Base-by-base conservation (phyloP, 2,888 invertebrate genomes). In the Drosophila setosimentum region DNA sequence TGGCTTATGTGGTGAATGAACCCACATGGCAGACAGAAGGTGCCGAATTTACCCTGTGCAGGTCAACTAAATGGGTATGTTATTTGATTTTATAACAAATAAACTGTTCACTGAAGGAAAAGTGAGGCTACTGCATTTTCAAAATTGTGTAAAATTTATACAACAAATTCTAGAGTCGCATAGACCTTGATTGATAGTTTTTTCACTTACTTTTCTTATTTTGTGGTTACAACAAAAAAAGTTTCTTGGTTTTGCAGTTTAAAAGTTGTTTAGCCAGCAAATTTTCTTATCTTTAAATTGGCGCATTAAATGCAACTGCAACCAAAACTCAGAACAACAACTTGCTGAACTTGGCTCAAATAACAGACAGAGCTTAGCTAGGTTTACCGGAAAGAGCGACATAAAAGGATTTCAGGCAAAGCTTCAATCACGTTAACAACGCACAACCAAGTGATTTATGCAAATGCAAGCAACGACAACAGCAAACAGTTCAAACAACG, bases 381-480 rank as follows among this genome's bases (percentile, higher is more conserved):
- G 45, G 24, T 2, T 45, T 45, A n/a, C 35, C 69, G 42, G 51
- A 53, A 69, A 77, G 65, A 68, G 40, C 35, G 62, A 68, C 79
- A 79, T 82, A 70, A 70, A 69, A 84, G 65, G 65, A 67, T 62
- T 67, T 69, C 82, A 84, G 66, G 76, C 87, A 73, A 66, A 58
- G 76, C 80, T 73, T 87, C 87, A 87, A 84, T 84, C 83, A 83
- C 87, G 82, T 82, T 86, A 75, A 69, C 72, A 54, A 55, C 51
- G 63, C 76, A 62, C 68, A 53, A 58, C 51, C 62, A 64, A 66
- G 69, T 68, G 73, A 68, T 74, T 73, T 77, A 82, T 80, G 81
- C 72, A 87, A 87, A 85, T 84, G 54, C 78, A 59, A 63, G 32
- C 72, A 72, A 40, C 66, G 50, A 53, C 24, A 54, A 51, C 32